Percentiles rank a stretch among this genome's conserved stretches.
These are phyloP conservation scores for Acrocephalus kingi DNA, from an alignment of 2,113 vertebrate genomes.

Conservation along the genomic window DNA sequence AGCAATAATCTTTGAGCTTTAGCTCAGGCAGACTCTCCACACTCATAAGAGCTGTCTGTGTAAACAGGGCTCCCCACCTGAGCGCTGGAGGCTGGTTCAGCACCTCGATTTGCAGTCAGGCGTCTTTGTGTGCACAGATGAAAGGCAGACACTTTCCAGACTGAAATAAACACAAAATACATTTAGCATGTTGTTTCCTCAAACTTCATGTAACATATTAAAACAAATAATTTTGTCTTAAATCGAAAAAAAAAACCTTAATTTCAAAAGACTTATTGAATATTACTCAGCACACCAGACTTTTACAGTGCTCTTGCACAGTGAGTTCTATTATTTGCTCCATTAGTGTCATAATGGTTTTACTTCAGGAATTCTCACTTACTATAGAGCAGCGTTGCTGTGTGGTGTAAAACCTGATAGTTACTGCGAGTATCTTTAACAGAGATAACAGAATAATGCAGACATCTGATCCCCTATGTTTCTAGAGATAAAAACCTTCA, in stretches of 20 bases:
- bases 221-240: neutral
- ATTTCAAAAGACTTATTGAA: neutral
- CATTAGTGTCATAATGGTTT: neutral
- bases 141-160: neutral
- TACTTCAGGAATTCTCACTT: slow-evolving; percentile 21
- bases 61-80: neutral
- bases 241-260: accelerated
- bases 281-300: neutral
- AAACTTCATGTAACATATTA: neutral
- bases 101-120: neutral
- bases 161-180: neutral
- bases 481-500: slow-evolving; percentile 17
- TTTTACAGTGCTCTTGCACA: neutral
- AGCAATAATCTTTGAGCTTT: neutral
- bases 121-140: neutral
- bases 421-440: neutral
- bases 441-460: slow-evolving; percentile 51
- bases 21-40: neutral
- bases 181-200: neutral
- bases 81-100: neutral
- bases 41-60: neutral
- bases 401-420: slow-evolving; percentile 22
- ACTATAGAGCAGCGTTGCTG: neutral
- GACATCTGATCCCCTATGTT: slow-evolving; percentile 12
- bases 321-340: neutral